phyloP scores from a whole-genome alignment of 1,140 invertebrate species.

The Penaeus vannamei region DNA sequence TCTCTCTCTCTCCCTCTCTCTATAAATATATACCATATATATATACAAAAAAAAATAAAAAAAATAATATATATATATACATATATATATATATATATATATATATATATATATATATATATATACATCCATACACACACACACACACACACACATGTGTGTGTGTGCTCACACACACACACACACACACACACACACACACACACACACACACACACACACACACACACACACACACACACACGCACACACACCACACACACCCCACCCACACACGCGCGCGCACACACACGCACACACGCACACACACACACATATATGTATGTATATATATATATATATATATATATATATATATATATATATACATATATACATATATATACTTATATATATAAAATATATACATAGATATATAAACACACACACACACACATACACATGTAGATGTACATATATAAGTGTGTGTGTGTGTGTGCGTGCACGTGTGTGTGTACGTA shows the following conservation, averaged over 20 bases:
- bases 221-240: constrained; percentile 6
- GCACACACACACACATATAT: constrained; percentile 1
- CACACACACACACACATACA: neutral
- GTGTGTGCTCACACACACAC: neutral
- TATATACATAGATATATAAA: neutral
- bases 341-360: constrained; percentile 37
- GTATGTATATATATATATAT: constrained; percentile 32
- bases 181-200: neutral
- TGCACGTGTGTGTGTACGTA: neutral
- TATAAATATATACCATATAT: neutral
- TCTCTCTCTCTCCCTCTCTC: too few relatives aligned
- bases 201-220: constrained; percentile 6
- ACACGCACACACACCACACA: neutral
- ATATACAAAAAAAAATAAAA: neutral
- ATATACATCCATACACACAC: constrained; percentile 20
- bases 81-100: constrained; percentile 22
- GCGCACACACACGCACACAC: neutral
- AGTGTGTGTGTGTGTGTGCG: neutral
- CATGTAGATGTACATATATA: neutral
- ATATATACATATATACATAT: constrained; percentile 32
- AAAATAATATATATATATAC: neutral
- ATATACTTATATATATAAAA: constrained; percentile 18
- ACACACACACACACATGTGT: neutral
- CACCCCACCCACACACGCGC: neutral
- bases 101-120: constrained; percentile 40